phyloP scores from a whole-genome alignment of 2,113 vertebrate species.

The Rousettus leschenaultii region DNA sequence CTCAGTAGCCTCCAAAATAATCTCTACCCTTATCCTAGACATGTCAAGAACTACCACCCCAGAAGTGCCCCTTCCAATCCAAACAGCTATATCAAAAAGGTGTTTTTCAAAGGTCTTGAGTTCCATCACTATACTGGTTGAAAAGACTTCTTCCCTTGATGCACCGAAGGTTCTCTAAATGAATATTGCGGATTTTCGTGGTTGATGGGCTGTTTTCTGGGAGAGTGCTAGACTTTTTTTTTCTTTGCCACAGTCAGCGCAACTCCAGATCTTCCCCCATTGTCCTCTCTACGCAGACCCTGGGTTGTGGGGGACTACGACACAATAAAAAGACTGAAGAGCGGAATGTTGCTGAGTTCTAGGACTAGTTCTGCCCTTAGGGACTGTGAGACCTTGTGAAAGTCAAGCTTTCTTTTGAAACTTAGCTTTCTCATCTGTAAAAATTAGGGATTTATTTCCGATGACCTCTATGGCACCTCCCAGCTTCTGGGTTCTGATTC shows the following conservation, averaged over 20 bases:
- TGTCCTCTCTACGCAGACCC: not conserved
- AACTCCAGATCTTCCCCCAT: not conserved
- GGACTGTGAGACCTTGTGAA: not conserved
- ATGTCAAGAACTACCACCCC: not conserved
- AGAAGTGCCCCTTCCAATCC: not conserved
- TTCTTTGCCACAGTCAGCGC: not conserved
- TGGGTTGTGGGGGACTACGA: not conserved
- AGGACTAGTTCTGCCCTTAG: not conserved
- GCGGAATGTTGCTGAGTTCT: accelerated
- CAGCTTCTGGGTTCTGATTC: not conserved
- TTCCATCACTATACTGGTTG: not conserved
- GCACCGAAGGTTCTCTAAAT: not conserved
- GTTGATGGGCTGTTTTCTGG: not conserved
- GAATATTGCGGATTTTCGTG: too few relatives aligned
- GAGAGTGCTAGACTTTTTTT: too few relatives aligned
- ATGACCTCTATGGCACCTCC: not conserved
- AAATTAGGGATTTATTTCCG: not conserved
- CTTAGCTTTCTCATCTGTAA: not conserved
- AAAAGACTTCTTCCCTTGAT: not conserved
- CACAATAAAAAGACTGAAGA: not conserved
- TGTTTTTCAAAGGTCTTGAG: not conserved
- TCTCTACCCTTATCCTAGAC: not conserved
- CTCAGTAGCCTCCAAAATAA: not conserved
- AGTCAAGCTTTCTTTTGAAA: not conserved
- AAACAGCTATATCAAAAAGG: not conserved